phyloP scores from a whole-genome alignment of 1,140 invertebrate species.

The Papilio polytes region DNA sequence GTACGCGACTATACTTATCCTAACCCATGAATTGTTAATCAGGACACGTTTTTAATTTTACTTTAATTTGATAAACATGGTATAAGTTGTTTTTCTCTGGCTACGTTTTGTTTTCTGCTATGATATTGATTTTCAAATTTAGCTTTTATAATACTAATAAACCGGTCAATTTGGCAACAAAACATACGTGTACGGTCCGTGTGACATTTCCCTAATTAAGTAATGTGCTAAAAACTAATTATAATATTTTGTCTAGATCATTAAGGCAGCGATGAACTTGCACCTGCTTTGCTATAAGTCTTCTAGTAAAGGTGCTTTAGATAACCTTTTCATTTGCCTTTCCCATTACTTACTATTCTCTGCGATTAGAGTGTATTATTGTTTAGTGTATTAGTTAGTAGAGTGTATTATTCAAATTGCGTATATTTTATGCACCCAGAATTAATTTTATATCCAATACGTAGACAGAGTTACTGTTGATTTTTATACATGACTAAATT shows the following conservation, averaged over 20 bases:
- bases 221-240: background rate
- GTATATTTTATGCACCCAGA: background rate
- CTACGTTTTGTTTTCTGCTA: background rate
- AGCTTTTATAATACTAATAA: background rate
- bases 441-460: slow-evolving; percentile 7
- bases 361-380: background rate
- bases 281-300: background rate
- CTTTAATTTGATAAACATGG: background rate
- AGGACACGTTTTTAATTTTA: background rate
- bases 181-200: background rate
- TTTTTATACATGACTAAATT: background rate
- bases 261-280: background rate
- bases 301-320: background rate
- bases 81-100: background rate
- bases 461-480: background rate
- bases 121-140: background rate
- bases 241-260: background rate
- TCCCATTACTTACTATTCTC: background rate
- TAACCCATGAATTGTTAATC: background rate
- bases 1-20: background rate
- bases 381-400: too few species aligned
- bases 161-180: background rate
- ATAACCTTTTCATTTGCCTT: slow-evolving; percentile 1
- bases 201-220: background rate
- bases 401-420: background rate